Evolutionary conservation across 2,113 vertebrate genomes (phyloP).

Genomic region (Irena cyanogastra): DNA sequence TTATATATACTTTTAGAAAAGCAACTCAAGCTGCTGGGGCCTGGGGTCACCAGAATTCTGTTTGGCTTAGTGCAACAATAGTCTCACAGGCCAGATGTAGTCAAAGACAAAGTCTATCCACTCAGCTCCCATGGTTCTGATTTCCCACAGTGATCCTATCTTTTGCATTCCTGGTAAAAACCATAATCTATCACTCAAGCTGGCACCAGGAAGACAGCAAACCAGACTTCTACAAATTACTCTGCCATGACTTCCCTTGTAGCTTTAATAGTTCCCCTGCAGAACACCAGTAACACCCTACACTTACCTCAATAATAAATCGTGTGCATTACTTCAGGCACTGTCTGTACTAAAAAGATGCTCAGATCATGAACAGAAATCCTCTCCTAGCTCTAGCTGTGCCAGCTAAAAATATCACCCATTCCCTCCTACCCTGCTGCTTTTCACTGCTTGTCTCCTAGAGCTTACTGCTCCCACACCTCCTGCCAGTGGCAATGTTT

Average conservation of each 20-base stretch:
- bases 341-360: slow-evolving; percentile 1
- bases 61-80: not conserved
- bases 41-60: not conserved
- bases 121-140: not conserved
- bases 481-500: not conserved
- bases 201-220: not conserved
- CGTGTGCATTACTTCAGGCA: not conserved
- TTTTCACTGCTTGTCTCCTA: not conserved
- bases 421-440: not conserved
- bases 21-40: not conserved
- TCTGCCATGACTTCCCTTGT: not conserved
- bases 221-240: slow-evolving; percentile 1
- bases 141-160: not conserved
- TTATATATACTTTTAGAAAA: not conserved
- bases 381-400: not conserved
- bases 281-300: not conserved
- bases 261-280: not conserved
- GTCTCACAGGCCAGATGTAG: not conserved
- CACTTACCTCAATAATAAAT: not conserved
- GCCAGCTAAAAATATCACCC: slow-evolving; percentile 23
- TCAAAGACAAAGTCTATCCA: not conserved
- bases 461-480: not conserved
- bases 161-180: not conserved
- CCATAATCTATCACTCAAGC: not conserved
- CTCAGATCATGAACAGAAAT: not conserved